Evolutionary conservation across 1,140 invertebrate species (phyloP), one percentile per base, ranked within the genome.

Genomic region (Olivierus martensii): DNA sequence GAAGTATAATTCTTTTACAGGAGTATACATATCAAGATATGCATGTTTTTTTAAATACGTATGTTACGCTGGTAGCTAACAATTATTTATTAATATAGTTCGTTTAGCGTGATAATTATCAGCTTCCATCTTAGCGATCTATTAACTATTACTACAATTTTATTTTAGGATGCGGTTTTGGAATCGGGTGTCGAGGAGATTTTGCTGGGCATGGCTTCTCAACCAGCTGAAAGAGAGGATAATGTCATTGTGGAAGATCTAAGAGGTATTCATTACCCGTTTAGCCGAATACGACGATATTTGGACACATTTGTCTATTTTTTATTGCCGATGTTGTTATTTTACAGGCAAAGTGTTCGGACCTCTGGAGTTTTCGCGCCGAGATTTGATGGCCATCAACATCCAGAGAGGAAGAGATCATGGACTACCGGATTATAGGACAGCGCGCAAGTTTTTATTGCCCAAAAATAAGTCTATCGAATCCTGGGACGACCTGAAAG

Each of bases 181-280:
- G 82, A 88, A 64, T 82, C 82, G 47, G 67, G 67, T 3, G 75
- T 96, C 5, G 91, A 97, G 69, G 87, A 96, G 65, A 77, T 97
- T 3, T 70, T 98, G 1, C 80, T 94, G 75, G 90, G 89, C 0
- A 81, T 98, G 77, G 73, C 86, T 0, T 95, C 92, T 0, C 95
- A 99, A 69, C 72, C 96, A 45, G 87, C 91, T 0, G 95, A 99
- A 69, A 77, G 80, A 38, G 94, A 98, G 68, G 95, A 99, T 66
- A 80, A 84, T 0, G 74, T 93, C 3, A 75, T 99, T 0, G 92
- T 92, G 57, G 90, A 90, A 1, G 95, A 99, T 71, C 83, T 99
- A 3, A 73, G 94, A 50, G 75, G 75, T 77, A 62, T n/a, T n/a
- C n/a, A n/a, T n/a, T n/a, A n/a, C n/a, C n/a, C n/a, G n/a, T n/a